Conservation (phyloP, 2,888 invertebrate genomes). For the Conus canariensis region DNA sequence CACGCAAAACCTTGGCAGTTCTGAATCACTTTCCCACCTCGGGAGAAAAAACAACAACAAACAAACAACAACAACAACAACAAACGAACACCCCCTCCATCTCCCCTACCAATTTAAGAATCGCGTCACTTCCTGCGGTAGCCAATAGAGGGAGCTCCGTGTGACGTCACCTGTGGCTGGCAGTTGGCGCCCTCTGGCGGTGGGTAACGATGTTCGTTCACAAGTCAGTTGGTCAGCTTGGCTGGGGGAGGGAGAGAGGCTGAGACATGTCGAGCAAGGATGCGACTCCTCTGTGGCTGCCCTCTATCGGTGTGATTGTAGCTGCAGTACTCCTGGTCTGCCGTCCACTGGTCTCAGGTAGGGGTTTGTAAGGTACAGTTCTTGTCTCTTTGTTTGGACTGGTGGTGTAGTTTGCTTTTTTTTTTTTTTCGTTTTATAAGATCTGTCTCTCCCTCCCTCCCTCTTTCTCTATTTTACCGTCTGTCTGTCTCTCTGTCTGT, state of each 20-base stretch:
- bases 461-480: not conserved
- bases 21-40: too few relatives aligned
- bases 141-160: not conserved
- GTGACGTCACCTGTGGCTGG: not conserved
- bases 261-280: not conserved
- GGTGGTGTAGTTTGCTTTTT: too few relatives aligned
- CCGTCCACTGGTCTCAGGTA: not conserved
- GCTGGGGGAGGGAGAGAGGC: not conserved
- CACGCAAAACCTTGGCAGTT: too few relatives aligned
- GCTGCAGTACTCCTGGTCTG: not conserved
- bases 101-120: not conserved
- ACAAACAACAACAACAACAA: too few relatives aligned
- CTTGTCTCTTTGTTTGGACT: too few relatives aligned
- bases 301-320: not conserved
- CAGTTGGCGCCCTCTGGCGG: not conserved
- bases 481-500: not conserved
- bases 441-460: too few relatives aligned
- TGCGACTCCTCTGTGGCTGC: not conserved
- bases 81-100: too few relatives aligned
- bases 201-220: not conserved
- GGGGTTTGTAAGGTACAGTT: too few relatives aligned
- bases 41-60: not conserved
- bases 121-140: not conserved
- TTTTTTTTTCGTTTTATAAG: too few relatives aligned
- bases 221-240: too few relatives aligned